Evolutionary conservation across 2,888 invertebrate species (phyloP).

Genomic region (Eupithecia insigniata): DNA sequence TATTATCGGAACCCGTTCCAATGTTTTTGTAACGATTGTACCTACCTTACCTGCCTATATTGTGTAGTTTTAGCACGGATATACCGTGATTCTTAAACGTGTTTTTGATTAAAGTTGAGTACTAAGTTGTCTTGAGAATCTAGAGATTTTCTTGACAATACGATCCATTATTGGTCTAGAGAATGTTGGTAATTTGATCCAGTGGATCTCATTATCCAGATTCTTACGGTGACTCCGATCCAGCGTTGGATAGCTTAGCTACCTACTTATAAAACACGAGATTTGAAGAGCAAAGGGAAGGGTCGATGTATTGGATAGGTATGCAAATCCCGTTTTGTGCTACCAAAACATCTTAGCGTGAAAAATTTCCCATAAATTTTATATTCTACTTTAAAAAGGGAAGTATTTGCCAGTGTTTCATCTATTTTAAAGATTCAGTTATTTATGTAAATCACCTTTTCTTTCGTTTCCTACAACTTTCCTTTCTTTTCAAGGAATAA

Average conservation of each 20-base stretch:
- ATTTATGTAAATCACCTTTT: too few relatives aligned
- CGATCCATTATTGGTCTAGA: too few relatives aligned
- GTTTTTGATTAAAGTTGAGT: background rate
- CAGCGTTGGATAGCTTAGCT: background rate
- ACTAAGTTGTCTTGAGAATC: background rate
- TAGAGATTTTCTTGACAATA: background rate
- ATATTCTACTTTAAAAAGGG: background rate
- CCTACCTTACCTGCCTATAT: background rate
- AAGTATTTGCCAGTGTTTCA: background rate
- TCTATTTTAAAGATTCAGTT: background rate
- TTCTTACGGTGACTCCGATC: too few relatives aligned
- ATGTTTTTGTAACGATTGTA: slow-evolving; percentile 14
- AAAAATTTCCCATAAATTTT: background rate
- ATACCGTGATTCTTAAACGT: background rate
- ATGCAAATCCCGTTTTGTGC: background rate
- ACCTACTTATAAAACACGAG: background rate
- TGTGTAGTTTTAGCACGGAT: background rate
- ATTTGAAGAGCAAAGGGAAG: background rate
- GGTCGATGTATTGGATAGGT: background rate
- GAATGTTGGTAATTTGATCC: too few relatives aligned
- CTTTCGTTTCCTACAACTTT: too few relatives aligned
- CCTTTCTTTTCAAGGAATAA: too few relatives aligned
- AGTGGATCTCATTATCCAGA: too few relatives aligned
- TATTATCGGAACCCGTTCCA: slow-evolving; percentile 26
- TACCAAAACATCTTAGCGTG: background rate